These are phyloP conservation scores for Phylloscopus trochilus DNA, from an alignment of 2,113 vertebrate genomes.

Conservation along the genomic window DNA sequence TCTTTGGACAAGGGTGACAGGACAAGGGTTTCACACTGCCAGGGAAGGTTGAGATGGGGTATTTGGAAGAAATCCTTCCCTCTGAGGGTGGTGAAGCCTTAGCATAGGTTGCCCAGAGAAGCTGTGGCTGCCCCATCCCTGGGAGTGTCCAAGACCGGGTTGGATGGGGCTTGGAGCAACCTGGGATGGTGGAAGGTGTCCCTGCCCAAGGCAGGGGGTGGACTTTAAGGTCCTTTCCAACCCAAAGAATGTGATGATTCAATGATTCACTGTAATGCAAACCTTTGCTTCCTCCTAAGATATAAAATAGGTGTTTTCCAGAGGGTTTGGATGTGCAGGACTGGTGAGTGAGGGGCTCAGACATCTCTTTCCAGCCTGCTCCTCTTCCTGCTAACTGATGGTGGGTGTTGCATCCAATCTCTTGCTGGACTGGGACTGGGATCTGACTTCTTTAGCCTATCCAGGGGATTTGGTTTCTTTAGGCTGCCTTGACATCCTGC, in stretches of 20 bases:
- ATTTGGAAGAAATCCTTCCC: background rate
- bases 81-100: fast-evolving
- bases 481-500: background rate
- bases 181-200: fast-evolving
- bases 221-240: fast-evolving
- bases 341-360: background rate
- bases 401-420: background rate
- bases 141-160: fast-evolving
- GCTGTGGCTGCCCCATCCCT: background rate
- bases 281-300: background rate
- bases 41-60: background rate
- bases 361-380: background rate
- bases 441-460: background rate
- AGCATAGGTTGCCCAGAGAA: background rate
- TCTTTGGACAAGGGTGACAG: background rate
- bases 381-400: background rate
- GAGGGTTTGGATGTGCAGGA: background rate
- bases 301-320: background rate
- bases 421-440: background rate
- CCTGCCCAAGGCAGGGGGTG: background rate
- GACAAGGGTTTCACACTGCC: fast-evolving
- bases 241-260: background rate
- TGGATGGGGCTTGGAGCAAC: fast-evolving
- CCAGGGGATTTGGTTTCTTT: background rate
- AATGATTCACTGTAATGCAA: fast-evolving